Percentiles rank a stretch among this genome's conserved stretches.
These are phyloP conservation scores for Mycteria americana DNA, from an alignment of 2,797 vertebrate species.

Conservation along the genomic window DNA sequence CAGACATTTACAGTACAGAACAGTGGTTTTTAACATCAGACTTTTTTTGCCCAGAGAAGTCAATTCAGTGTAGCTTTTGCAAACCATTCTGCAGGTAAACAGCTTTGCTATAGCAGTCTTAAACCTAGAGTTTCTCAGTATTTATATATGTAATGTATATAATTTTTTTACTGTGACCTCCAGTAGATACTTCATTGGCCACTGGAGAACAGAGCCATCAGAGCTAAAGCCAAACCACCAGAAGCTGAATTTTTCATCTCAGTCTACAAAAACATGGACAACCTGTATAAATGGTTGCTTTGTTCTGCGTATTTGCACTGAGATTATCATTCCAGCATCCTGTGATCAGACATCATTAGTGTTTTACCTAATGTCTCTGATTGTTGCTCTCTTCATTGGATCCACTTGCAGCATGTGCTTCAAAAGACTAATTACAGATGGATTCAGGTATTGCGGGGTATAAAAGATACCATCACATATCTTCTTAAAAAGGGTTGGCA, in stretches of 20 bases:
- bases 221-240: neutral
- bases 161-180: neutral
- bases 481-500: conserved; percentile 99
- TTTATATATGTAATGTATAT: neutral
- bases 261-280: neutral
- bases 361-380: conserved; percentile 93
- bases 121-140: neutral
- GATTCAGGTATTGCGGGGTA: conserved; percentile 95
- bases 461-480: conserved; percentile 99
- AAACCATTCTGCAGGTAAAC: neutral
- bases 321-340: neutral
- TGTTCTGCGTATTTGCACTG: neutral
- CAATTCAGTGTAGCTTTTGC: neutral
- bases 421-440: conserved; percentile 89
- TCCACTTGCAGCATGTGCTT: conserved; percentile 99
- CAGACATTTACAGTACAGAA: neutral
- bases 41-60: neutral
- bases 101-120: neutral
- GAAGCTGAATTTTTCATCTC: neutral
- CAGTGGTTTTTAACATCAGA: neutral
- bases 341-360: neutral
- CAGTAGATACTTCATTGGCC: neutral
- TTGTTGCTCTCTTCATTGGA: conserved; percentile 98
- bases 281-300: neutral
- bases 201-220: neutral